Base-by-base conservation (phyloP, 2,888 invertebrate species). In the Agrotis ipsilon region DNA sequence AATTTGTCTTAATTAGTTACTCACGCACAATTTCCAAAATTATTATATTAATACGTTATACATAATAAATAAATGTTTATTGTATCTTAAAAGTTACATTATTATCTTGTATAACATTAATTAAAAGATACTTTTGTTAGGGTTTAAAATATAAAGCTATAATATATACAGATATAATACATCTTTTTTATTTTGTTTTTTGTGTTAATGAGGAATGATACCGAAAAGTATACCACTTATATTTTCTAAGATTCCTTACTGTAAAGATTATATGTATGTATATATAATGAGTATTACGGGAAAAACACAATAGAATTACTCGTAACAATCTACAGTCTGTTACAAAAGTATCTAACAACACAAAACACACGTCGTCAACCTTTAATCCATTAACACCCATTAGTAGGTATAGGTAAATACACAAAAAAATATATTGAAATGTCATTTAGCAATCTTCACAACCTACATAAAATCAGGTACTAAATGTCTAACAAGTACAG, bases 1-100 rank as follows among this genome's bases (percentile, higher is more conserved):
- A 51, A 61, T 51, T 48, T 24, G n/a, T 4, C 27, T 48, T 46
- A 73, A 55, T 78, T 57, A 61, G 43, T 45, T 48, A 68, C 24
- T 19, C 9, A 19, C 18, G 21, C 11, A 48, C 3, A 48, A 48
- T 11, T n/a, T 68, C 51, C 7, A 48, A 57, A 77, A 39, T 55
- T 14, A 79, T n/a, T n/a, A n/a, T n/a, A n/a, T n/a, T n/a, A n/a
- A n/a, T n/a, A n/a, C n/a, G n/a, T n/a, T n/a, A n/a, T n/a, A n/a
- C n/a, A n/a, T n/a, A n/a, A n/a, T n/a, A n/a, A n/a, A n/a, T n/a
- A n/a, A n/a, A n/a, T n/a, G n/a, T n/a, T n/a, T n/a, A n/a, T n/a
- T n/a, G n/a, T n/a, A n/a, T n/a, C n/a, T n/a, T n/a, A n/a, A n/a
- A n/a, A n/a, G n/a, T n/a, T n/a, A n/a, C n/a, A n/a, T n/a, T n/a